phyloP scores from a whole-genome alignment of 2,113 vertebrate species.

The Ivindomyrus marchei region DNA sequence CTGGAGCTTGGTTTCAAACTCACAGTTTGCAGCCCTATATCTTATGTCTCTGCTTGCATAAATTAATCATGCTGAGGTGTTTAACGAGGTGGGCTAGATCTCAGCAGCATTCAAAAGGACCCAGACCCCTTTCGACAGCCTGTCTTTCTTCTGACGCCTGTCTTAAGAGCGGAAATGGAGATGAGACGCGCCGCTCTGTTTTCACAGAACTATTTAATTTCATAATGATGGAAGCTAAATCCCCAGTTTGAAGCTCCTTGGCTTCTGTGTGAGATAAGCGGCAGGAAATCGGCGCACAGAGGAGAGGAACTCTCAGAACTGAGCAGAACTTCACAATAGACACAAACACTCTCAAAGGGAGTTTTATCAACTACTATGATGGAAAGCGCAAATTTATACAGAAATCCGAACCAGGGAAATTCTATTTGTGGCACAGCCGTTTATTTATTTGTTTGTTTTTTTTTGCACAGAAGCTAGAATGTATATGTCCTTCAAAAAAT shows the following conservation, averaged over 20 bases:
- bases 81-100: constrained; percentile 8
- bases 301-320: background rate
- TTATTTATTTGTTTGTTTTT: background rate
- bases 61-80: constrained; percentile 10
- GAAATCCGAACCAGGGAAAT: background rate
- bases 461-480: background rate
- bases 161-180: constrained; percentile 3
- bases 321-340: background rate
- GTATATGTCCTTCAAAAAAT: background rate
- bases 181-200: background rate
- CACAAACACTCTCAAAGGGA: background rate
- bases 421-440: background rate
- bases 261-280: background rate
- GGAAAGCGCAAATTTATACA: background rate
- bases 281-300: background rate
- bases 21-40: background rate
- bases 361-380: background rate
- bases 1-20: background rate
- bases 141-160: background rate
- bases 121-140: background rate
- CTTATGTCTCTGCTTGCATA: background rate
- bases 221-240: constrained; percentile 11
- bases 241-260: constrained; percentile 1
- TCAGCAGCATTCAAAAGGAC: background rate
- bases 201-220: constrained; percentile 8